Evolutionary conservation across 2,797 vertebrate species (phyloP).

Genomic region (Sebastes dallii): DNA sequence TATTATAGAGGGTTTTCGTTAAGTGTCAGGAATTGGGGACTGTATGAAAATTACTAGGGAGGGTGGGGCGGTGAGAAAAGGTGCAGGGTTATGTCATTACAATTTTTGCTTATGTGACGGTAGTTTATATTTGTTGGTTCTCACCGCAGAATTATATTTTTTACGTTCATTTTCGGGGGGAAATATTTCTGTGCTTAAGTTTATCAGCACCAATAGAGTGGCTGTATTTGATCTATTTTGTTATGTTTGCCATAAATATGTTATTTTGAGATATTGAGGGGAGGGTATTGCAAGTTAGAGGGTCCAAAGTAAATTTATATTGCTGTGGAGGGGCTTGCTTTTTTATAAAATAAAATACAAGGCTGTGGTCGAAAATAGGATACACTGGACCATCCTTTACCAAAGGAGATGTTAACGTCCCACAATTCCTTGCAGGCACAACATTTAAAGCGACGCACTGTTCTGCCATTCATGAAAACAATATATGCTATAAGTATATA

Average conservation of each 20-base stretch:
- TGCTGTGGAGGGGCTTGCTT: background rate
- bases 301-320: background rate
- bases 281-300: background rate
- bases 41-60: background rate
- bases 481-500: too few relatives aligned
- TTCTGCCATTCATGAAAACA: too few relatives aligned
- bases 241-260: background rate
- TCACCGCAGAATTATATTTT: background rate
- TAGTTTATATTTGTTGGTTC: background rate
- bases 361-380: too few relatives aligned
- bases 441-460: too few relatives aligned
- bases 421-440: too few relatives aligned
- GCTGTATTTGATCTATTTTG: background rate
- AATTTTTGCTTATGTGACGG: background rate
- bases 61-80: background rate
- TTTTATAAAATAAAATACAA: background rate
- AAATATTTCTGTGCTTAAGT: background rate
- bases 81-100: background rate
- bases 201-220: background rate
- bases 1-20: background rate
- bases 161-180: rapidly evolving
- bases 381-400: too few relatives aligned
- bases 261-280: background rate
- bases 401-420: too few relatives aligned
- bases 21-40: background rate